Evolutionary conservation across 2,888 invertebrate genomes (phyloP).

Genomic region (Nudaria mundana): DNA sequence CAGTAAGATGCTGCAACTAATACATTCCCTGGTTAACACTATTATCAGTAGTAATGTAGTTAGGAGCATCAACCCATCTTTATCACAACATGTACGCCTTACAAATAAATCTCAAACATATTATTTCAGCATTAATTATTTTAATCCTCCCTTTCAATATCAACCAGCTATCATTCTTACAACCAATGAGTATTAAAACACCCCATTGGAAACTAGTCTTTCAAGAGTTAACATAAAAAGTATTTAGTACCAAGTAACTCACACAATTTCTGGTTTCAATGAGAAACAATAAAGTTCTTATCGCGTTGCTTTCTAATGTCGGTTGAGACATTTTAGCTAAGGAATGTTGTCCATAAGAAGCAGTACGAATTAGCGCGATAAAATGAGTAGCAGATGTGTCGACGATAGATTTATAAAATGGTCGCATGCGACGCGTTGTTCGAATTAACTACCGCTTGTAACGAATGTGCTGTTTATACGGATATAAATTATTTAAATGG

Average conservation of each 20-base stretch:
- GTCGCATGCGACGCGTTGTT: slow-evolving; percentile 37
- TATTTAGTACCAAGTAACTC: slow-evolving; percentile 4
- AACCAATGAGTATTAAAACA: slow-evolving; percentile 18
- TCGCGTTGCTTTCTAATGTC: slow-evolving; percentile 6
- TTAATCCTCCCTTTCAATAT: slow-evolving; percentile 10
- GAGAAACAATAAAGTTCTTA: not conserved
- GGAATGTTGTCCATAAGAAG: slow-evolving; percentile 34
- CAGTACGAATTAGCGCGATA: slow-evolving; percentile 53
- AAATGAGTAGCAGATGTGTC: slow-evolving; percentile 58
- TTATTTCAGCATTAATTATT: slow-evolving; percentile 22
- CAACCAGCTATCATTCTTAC: slow-evolving; percentile 21
- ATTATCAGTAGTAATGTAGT: too few relatives aligned
- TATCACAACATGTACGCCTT: not conserved
- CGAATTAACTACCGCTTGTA: slow-evolving; percentile 37
- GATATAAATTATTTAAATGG: slow-evolving; percentile 7
- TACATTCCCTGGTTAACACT: too few relatives aligned
- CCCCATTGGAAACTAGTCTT: slow-evolving; percentile 23
- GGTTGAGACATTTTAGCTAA: slow-evolving; percentile 28
- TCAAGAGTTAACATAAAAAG: slow-evolving; percentile 9
- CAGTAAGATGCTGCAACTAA: too few relatives aligned
- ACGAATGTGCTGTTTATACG: slow-evolving; percentile 20
- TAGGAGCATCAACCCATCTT: too few relatives aligned
- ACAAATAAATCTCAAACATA: not conserved
- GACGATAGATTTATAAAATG: slow-evolving; percentile 61
- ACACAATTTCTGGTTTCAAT: slow-evolving; percentile 6